Evolutionary conservation across 2,113 vertebrate genomes (phyloP).

Genomic region (Bufo bufo): DNA sequence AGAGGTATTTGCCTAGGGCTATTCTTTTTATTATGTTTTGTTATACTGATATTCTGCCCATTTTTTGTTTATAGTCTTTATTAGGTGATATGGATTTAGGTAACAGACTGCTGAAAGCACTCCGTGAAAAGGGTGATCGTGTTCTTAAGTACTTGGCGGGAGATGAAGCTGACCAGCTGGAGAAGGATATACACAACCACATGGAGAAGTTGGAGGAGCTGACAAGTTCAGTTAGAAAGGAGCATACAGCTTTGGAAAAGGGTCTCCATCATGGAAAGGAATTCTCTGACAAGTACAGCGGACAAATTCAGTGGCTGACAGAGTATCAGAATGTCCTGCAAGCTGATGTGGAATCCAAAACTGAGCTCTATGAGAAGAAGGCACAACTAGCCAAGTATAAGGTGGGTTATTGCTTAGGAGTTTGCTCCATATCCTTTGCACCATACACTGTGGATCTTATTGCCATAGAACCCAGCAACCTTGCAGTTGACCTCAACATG

Average conservation of each 20-base stretch:
- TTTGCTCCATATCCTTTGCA: neutral
- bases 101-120: constrained; percentile 86
- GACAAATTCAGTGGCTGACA: constrained; percentile 83
- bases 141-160: constrained; percentile 82
- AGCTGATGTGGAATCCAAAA: constrained; percentile 84
- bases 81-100: constrained; percentile 87
- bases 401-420: constrained; percentile 69
- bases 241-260: constrained; percentile 83
- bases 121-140: constrained; percentile 84
- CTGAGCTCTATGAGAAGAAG: constrained; percentile 93
- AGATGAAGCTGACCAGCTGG: constrained; percentile 76
- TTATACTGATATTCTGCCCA: constrained; percentile 3
- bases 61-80: constrained; percentile 65
- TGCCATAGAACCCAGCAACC: neutral
- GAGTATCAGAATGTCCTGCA: constrained; percentile 80
- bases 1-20: neutral
- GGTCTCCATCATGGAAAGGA: constrained; percentile 86
- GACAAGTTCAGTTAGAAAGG: constrained; percentile 80
- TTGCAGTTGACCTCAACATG: neutral
- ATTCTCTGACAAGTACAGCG: constrained; percentile 88
- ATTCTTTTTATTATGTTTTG: neutral
- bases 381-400: constrained; percentile 95
- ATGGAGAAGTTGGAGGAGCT: constrained; percentile 85
- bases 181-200: constrained; percentile 77
- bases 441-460: neutral